Base-by-base conservation (phyloP, 2,113 vertebrate species). In the Grammatotria lemairii region DNA sequence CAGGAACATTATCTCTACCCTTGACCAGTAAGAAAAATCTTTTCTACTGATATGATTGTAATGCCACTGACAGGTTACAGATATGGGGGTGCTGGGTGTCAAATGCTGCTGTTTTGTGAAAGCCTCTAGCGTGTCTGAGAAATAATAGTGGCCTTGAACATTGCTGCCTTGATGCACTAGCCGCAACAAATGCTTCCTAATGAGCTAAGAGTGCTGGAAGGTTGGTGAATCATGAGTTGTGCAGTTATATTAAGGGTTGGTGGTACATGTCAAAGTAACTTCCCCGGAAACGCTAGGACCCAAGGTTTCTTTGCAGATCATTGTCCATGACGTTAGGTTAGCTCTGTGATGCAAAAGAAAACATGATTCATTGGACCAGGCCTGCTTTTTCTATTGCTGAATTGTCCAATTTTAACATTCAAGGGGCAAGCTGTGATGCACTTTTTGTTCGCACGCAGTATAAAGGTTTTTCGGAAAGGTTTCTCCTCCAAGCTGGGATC, bases 301-400 rank as follows among this genome's bases (percentile, higher is more conserved):
- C 70, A 47, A 28, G 23, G 42, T 47, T 75, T 75, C 23, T 47
- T 75, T 47, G 9, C 40, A 78, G 9, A 49, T 19, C 70, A 1
- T 49, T 1, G 42, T 5, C 42, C 70, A 3, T 17, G 23, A 47
- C 3, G 16, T 28, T 12, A 49, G 6, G 0, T 28, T 78, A 47
- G 42, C 42, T 75, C 42, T 28, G 26, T 49, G 42, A 49, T 49
- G 70, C 70, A 78, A 78, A 78, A 31, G 42, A 78, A 49, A 49
- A 78, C 70, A 49, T n/a, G 42, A 78, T 49, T 12, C 4, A 26
- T 45, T 6, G 21, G 21, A 45, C 0, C 68, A 73, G 38, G 4
- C 13, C 40, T 2, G 1, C 12, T 45, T 73, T 16, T 45, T 45
- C 38, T 45, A 42, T 6, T 73, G 21, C 38, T 17, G 13, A 17